Conservation (phyloP, 2,113 vertebrate genomes). For the Cyanoderma ruficeps region DNA sequence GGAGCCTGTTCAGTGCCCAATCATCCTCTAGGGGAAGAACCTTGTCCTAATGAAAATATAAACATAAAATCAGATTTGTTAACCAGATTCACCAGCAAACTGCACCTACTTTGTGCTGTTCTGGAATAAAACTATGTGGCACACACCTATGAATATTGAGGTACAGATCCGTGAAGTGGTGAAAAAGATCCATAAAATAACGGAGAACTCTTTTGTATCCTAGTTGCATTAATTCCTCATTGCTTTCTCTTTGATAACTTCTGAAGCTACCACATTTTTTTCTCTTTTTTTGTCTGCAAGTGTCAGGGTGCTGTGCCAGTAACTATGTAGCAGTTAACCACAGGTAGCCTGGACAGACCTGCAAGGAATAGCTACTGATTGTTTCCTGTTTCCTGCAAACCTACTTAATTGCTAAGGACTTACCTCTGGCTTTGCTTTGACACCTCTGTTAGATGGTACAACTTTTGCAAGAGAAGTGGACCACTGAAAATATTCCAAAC, state of each 20-base stretch:
- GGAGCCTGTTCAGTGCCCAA: not conserved
- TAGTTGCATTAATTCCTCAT: not conserved
- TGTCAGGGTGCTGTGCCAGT: not conserved
- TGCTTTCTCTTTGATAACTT: not conserved
- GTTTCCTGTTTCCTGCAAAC: not conserved
- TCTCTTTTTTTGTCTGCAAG: not conserved
- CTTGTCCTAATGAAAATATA: not conserved
- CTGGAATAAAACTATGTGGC: not conserved
- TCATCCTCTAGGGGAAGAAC: not conserved
- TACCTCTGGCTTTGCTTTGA: not conserved
- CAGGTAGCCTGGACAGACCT: not conserved
- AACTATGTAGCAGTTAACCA: not conserved
- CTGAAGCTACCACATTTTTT: not conserved
- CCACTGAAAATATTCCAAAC: not conserved
- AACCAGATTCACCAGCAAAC: not conserved
- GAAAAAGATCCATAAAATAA: not conserved
- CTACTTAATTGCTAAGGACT: not conserved
- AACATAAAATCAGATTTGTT: not conserved
- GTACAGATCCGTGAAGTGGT: not conserved
- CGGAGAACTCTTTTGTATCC: not conserved
- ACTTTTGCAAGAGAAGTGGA: not conserved
- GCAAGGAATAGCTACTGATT: not conserved
- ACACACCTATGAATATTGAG: not conserved
- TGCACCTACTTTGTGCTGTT: not conserved
- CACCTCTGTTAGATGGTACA: not conserved